phyloP scores from a whole-genome alignment of 1,140 invertebrate genomes.

The Coelopa frigida region DNA sequence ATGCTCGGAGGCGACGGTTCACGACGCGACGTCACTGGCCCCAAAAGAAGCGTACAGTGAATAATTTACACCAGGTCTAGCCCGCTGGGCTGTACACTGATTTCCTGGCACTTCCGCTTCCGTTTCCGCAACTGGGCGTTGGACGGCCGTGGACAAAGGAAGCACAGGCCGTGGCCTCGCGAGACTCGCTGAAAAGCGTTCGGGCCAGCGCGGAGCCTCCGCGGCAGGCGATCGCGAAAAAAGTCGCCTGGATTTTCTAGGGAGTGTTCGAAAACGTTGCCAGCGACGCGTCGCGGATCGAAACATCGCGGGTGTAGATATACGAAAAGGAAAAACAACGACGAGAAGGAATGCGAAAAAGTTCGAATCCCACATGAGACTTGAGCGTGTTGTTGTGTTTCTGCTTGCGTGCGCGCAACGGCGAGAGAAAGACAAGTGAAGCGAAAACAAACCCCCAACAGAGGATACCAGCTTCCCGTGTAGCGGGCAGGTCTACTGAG shows the following conservation, averaged over 20 bases:
- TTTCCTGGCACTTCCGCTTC: constrained; percentile 8
- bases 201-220: constrained; percentile 2
- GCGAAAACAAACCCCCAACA: too few species aligned
- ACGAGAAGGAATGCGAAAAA: neutral
- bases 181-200: constrained; percentile 1
- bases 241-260: constrained; percentile 3
- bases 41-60: too few species aligned
- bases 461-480: constrained; percentile 12
- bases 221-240: too few species aligned
- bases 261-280: constrained; percentile 1
- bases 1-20: too few species aligned
- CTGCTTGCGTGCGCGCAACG: too few species aligned
- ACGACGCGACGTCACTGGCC: too few species aligned
- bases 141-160: neutral
- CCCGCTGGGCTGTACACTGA: neutral
- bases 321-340: constrained; percentile 7
- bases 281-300: constrained; percentile 14
- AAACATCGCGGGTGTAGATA: constrained; percentile 17
- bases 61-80: neutral
- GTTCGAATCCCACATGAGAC: too few species aligned
- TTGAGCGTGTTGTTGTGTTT: too few species aligned
- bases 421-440: neutral
- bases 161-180: too few species aligned
- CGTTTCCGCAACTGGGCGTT: constrained; percentile 9
- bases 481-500: constrained; percentile 5